A percentile compares a stretch with the other conserved stretches of the same genome.
Conservation (phyloP, 2,113 vertebrate genomes). For the Speoplatyrhinus poulsoni region DNA sequence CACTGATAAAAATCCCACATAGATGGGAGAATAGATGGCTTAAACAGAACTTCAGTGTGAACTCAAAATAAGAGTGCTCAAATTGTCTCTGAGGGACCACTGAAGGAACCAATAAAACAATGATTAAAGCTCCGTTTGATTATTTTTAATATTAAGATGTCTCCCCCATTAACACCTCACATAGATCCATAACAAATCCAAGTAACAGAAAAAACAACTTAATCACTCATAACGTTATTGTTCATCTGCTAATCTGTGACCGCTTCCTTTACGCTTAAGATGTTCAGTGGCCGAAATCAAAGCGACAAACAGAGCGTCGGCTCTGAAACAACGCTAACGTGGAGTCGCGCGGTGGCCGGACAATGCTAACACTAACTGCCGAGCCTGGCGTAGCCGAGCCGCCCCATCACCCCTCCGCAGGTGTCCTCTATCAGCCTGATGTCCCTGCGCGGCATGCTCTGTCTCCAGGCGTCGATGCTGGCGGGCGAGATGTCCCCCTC, state of each 20-base stretch:
- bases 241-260: conserved; percentile 10
- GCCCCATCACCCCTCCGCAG: conserved; percentile 86
- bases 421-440: conserved; percentile 85
- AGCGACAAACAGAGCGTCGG: conserved; percentile 33
- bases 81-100: not conserved
- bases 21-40: conserved; percentile 12
- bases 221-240: conserved; percentile 19
- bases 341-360: conserved; percentile 81
- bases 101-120: conserved; percentile 8
- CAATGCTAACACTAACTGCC: conserved; percentile 65
- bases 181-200: conserved; percentile 29
- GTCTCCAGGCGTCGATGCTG: conserved; percentile 84
- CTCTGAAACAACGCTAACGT: conserved; percentile 38
- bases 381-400: conserved; percentile 86
- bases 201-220: conserved; percentile 20
- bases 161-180: conserved; percentile 32
- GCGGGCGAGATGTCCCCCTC: conserved; percentile 91
- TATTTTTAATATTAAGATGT: conserved; percentile 61
- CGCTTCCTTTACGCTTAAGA: conserved; percentile 15
- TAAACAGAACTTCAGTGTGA: conserved; percentile 13
- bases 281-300: conserved; percentile 69
- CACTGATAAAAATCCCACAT: conserved; percentile 3
- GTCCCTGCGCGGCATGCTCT: conserved; percentile 84
- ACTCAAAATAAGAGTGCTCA: conserved; percentile 38
- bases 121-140: conserved; percentile 27